Percentiles rank a stretch among this genome's conserved stretches.
phyloP scores from a whole-genome alignment of 2,113 vertebrate species.

The Chloropsis cyanopogon region DNA sequence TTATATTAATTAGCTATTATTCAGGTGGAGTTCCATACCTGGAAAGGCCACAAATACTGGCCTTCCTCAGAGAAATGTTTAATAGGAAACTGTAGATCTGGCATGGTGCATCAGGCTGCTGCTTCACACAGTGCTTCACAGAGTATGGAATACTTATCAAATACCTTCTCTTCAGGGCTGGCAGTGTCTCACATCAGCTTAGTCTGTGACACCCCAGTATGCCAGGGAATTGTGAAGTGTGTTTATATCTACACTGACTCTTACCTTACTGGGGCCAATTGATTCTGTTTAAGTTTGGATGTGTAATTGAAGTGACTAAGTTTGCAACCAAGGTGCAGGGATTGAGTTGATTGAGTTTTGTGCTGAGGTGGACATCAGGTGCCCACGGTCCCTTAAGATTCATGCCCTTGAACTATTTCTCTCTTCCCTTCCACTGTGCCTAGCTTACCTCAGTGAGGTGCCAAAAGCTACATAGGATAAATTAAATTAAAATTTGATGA shows the following conservation, averaged over 20 bases:
- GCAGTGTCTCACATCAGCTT: not conserved
- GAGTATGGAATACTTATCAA: not conserved
- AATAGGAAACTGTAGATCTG: not conserved
- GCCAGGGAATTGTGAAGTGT: not conserved
- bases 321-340: not conserved
- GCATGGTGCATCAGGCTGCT: not conserved
- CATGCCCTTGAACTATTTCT: not conserved
- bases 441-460: not conserved
- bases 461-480: not conserved
- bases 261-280: not conserved
- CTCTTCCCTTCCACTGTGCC: not conserved
- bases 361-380: too few relatives aligned
- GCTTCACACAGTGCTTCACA: not conserved
- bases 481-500: not conserved
- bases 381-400: too few relatives aligned
- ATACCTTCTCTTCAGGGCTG: not conserved
- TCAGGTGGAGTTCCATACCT: not conserved
- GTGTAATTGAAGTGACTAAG: not conserved
- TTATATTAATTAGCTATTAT: not conserved
- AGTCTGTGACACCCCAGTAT: not conserved
- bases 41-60: not conserved
- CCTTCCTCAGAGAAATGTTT: not conserved
- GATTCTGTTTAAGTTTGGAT: not conserved
- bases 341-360: too few relatives aligned
- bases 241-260: not conserved